phyloP scores from a whole-genome alignment of 2,113 vertebrate genomes.

The Eulacestoma nigropectus region DNA sequence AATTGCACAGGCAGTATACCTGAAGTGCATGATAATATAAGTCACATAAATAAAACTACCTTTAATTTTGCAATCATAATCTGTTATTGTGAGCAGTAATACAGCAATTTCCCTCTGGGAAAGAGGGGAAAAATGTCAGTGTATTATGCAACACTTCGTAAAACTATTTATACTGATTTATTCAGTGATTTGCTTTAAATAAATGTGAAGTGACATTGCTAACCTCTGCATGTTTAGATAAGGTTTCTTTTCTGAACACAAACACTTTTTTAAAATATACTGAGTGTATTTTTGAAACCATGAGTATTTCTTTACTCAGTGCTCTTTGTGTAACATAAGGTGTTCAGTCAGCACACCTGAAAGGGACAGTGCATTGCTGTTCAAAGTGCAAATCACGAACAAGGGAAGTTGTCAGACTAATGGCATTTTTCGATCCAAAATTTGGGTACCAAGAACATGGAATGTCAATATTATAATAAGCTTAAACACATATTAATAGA shows the following conservation, averaged over 20 bases:
- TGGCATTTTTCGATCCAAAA: neutral
- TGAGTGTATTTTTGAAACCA: conserved; percentile 18
- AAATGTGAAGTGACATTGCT: neutral
- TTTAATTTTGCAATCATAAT: neutral
- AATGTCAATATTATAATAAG: neutral
- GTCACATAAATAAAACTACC: neutral
- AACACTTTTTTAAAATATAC: neutral
- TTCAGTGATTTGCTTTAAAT: neutral
- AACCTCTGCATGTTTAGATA: neutral
- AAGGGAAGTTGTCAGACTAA: neutral
- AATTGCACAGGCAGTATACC: neutral
- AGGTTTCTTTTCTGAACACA: neutral
- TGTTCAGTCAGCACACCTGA: neutral
- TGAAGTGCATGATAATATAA: neutral
- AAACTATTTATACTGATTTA: conserved; percentile 12
- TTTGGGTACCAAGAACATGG: neutral
- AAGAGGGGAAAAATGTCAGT: neutral
- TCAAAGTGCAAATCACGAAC: neutral
- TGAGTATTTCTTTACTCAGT: neutral
- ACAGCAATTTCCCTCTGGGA: neutral
- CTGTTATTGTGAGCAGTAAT: neutral
- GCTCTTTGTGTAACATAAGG: neutral
- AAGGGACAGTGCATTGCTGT: neutral
- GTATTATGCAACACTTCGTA: neutral
- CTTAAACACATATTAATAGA: neutral